Evolutionary conservation across 2,113 vertebrate species (phyloP).

Genomic region (Ptilorrhoa leucosticta): DNA sequence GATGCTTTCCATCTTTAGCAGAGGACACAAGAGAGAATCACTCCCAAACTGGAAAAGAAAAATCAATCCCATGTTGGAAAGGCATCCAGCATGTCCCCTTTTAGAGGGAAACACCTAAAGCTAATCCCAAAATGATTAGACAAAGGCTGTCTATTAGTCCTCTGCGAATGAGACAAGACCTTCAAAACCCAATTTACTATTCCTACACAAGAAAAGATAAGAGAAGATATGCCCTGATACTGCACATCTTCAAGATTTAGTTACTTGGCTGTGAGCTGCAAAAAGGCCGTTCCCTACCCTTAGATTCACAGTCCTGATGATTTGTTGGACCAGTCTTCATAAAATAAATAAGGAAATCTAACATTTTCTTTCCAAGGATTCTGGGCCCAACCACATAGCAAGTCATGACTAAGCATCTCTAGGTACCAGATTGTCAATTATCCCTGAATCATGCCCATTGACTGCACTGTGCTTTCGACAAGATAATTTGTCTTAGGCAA

Average conservation of each 20-base stretch:
- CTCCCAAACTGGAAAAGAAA: background rate
- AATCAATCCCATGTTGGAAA: background rate
- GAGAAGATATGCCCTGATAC: background rate
- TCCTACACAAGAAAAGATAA: background rate
- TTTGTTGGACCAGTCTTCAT: background rate
- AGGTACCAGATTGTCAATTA: background rate
- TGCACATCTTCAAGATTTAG: background rate
- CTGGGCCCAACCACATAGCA: background rate
- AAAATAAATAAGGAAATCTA: background rate
- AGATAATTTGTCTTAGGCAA: background rate
- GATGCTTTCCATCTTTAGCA: background rate
- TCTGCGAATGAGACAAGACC: background rate
- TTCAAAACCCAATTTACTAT: background rate
- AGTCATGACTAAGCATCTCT: slow-evolving; percentile 50
- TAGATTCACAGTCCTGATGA: background rate
- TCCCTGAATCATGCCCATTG: background rate
- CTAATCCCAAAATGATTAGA: background rate
- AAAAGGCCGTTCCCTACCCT: background rate
- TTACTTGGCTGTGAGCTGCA: background rate
- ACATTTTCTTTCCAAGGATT: background rate
- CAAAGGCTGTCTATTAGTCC: background rate
- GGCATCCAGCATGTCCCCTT: background rate
- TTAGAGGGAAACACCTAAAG: background rate
- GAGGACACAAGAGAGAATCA: background rate
- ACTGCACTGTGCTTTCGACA: background rate